Evolutionary conservation across 2,113 vertebrate genomes (phyloP).

Genomic region (Gallinago paraguaiae): DNA sequence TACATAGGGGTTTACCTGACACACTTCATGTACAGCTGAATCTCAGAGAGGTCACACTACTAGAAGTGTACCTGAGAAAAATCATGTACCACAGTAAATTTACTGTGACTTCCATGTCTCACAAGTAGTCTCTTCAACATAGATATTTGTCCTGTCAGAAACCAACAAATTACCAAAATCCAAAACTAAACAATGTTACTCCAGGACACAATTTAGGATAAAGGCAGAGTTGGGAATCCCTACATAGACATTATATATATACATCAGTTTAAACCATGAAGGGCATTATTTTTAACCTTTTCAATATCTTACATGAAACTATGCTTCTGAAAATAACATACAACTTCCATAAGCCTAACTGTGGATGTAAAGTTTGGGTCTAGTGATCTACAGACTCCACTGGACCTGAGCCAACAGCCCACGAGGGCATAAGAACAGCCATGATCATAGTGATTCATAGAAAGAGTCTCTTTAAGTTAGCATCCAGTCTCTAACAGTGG

Average conservation of each 20-base stretch:
- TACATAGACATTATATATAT: background rate
- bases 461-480: background rate
- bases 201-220: background rate
- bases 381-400: background rate
- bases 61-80: background rate
- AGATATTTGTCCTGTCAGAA: background rate
- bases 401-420: background rate
- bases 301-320: background rate
- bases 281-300: background rate
- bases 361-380: background rate
- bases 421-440: background rate
- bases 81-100: background rate
- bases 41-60: background rate
- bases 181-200: background rate
- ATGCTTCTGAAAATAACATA: background rate
- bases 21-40: background rate
- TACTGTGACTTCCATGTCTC: background rate
- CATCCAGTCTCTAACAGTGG: background rate
- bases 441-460: background rate
- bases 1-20: background rate
- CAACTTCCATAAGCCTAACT: background rate
- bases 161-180: background rate
- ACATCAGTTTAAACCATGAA: background rate
- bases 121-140: background rate
- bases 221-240: background rate